phyloP scores from a whole-genome alignment of 2,113 vertebrate genomes.

The Eudyptes chrysolophus region DNA sequence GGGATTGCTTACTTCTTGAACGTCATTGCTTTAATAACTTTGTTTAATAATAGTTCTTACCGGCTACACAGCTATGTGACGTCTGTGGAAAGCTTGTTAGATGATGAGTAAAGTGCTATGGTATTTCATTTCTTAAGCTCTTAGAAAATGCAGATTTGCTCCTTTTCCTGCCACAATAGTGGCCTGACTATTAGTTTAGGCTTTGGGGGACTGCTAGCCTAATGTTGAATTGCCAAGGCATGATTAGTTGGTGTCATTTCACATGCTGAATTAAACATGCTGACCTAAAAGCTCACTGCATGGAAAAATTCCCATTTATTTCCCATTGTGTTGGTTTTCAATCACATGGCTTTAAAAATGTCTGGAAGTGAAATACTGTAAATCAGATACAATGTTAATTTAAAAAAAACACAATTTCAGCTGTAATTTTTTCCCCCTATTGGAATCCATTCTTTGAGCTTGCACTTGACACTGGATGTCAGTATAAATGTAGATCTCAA shows the following conservation, averaged over 20 bases:
- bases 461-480: neutral
- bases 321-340: neutral
- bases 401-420: neutral
- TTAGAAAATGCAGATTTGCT: neutral
- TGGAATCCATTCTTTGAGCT: neutral
- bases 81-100: neutral
- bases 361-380: neutral
- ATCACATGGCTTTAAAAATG: neutral
- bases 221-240: neutral
- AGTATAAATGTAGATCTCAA: neutral
- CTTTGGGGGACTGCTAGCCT: neutral
- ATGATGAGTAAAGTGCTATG: neutral
- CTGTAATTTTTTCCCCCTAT: neutral
- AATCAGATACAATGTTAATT: neutral
- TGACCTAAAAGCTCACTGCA: neutral
- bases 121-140: conserved; percentile 18
- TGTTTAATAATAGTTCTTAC: conserved; percentile 37
- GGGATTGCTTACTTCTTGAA: conserved; percentile 18
- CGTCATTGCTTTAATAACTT: conserved; percentile 22
- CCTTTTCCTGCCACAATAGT: neutral
- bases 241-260: neutral
- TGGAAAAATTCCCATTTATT: neutral
- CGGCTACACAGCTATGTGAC: neutral
- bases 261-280: neutral
- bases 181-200: neutral